A percentile compares a stretch with the other conserved stretches of the same genome.
These are phyloP conservation scores for Calameuta pallipes DNA, from an alignment of 2,888 invertebrate genomes.

Conservation along the genomic window DNA sequence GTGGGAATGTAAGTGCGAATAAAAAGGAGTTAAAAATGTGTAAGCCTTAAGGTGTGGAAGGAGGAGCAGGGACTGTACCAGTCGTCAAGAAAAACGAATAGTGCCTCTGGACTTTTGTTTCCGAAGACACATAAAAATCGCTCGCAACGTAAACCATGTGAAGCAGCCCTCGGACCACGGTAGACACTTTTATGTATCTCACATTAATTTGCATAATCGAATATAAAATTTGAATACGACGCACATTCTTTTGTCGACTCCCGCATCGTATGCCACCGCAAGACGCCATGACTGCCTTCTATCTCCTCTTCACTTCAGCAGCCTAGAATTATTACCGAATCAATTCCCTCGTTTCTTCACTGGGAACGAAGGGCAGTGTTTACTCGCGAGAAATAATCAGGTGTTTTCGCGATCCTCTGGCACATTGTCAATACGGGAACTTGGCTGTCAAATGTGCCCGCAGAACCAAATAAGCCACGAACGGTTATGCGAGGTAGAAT, in stretches of 20 bases:
- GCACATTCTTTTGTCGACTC: slow-evolving; percentile 34
- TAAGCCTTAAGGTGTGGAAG: no score
- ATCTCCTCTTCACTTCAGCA: not conserved
- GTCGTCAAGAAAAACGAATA: slow-evolving; percentile 36
- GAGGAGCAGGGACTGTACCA: no score
- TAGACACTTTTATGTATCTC: slow-evolving; percentile 61
- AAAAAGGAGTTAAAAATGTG: no score
- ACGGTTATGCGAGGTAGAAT: no score
- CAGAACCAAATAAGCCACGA: no score
- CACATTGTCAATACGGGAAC: not conserved
- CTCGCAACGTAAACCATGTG: slow-evolving; percentile 35
- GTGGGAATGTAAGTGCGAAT: no score
- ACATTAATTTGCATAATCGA: slow-evolving; percentile 65
- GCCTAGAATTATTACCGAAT: slow-evolving; percentile 17
- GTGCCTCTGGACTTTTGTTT: slow-evolving; percentile 59
- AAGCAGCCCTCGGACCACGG: slow-evolving; percentile 41
- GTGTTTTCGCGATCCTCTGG: not conserved
- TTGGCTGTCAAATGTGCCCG: not conserved
- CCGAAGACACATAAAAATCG: slow-evolving; percentile 61
- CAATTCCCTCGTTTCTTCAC: slow-evolving; percentile 14
- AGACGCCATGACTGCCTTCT: slow-evolving; percentile 7
- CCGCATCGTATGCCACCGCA: slow-evolving; percentile 25
- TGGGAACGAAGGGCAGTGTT: not conserved
- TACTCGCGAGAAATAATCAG: not conserved
- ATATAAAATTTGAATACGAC: slow-evolving; percentile 63